phyloP scores from a whole-genome alignment of 2,888 invertebrate genomes.

The Eupithecia vulgata region DNA sequence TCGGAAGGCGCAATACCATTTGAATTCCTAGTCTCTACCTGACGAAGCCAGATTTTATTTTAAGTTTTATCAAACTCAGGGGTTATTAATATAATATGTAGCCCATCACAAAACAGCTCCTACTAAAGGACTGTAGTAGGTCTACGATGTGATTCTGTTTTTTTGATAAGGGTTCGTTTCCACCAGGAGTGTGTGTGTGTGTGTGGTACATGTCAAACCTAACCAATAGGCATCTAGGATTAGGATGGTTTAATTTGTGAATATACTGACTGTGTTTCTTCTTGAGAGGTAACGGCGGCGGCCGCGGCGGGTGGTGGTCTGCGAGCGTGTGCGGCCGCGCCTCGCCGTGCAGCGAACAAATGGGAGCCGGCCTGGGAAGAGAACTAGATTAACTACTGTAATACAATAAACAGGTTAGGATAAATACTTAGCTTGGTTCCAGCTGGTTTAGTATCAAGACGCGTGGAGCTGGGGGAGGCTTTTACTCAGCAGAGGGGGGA shows the following conservation, averaged over 20 bases:
- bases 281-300: constrained; percentile 96
- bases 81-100: neutral
- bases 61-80: neutral
- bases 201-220: too few species aligned
- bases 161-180: neutral
- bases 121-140: neutral
- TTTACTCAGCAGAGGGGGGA: too few species aligned
- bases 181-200: neutral
- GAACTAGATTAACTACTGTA: neutral
- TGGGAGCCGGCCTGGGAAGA: constrained; percentile 59
- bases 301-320: constrained; percentile 86
- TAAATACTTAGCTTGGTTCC: neutral
- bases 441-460: too few species aligned
- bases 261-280: constrained; percentile 96
- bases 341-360: constrained; percentile 74
- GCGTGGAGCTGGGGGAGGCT: too few species aligned
- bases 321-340: constrained; percentile 80
- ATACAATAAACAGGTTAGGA: neutral
- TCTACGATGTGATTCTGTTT: neutral
- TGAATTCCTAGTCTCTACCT: neutral
- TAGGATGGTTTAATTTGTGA: neutral
- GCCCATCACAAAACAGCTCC: neutral
- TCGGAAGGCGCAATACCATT: constrained; percentile 17
- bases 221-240: neutral
- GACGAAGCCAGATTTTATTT: neutral